phyloP scores from a whole-genome alignment of 2,797 vertebrate genomes.

The Acrossocheilus fasciatus region DNA sequence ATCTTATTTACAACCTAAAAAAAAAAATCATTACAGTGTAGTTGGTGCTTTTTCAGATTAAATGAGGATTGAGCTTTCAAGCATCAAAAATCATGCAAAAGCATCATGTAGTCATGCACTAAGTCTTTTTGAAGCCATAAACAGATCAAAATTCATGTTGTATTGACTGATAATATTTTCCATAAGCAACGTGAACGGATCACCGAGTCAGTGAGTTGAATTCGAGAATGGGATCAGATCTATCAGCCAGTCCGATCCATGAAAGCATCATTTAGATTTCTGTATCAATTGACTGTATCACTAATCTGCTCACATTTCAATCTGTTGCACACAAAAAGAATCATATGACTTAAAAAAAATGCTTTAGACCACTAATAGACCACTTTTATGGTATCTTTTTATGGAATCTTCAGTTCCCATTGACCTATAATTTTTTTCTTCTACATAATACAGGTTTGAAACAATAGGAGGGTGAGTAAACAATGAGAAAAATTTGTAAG shows the following conservation, averaged over 20 bases:
- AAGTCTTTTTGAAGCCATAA: too few relatives aligned
- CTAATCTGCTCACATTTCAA: not conserved
- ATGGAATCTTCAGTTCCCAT: not conserved
- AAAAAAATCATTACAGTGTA: not conserved
- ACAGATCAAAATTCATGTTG: too few relatives aligned
- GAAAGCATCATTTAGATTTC: not conserved
- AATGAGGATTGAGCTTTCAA: not conserved
- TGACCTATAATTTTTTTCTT: not conserved
- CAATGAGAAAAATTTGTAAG: not conserved
- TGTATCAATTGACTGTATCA: not conserved
- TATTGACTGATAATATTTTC: not conserved
- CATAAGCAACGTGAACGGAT: not conserved
- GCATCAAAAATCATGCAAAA: not conserved
- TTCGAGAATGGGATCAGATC: not conserved
- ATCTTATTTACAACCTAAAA: not conserved
- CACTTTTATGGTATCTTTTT: not conserved
- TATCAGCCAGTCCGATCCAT: not conserved
- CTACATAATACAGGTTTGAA: not conserved
- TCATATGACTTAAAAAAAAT: not conserved
- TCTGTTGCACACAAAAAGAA: not conserved
- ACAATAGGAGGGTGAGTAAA: not conserved
- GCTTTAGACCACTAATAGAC: not conserved
- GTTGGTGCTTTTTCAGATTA: not conserved
- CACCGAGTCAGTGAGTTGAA: not conserved
- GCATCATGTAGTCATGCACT: too few relatives aligned